phyloP scores from a whole-genome alignment of 2,113 vertebrate species.

The Clupea harengus region DNA sequence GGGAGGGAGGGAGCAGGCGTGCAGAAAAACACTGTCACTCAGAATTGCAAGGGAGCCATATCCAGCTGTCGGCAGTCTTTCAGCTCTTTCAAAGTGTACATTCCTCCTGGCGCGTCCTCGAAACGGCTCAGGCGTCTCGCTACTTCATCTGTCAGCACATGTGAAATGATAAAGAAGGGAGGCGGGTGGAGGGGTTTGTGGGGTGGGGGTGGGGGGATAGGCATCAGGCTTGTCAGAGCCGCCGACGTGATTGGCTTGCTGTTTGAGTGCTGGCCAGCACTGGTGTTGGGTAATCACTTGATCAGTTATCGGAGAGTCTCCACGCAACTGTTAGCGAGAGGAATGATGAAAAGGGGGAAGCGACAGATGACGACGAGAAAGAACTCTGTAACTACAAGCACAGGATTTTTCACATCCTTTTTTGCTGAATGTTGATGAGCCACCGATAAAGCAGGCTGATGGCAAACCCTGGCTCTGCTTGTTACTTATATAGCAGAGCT shows the following conservation, averaged over 20 bases:
- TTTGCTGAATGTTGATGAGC: neutral
- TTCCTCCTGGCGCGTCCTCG: conserved; percentile 43
- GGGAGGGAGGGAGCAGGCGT: conserved; percentile 36
- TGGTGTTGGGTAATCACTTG: conserved; percentile 1
- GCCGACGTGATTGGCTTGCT: conserved; percentile 1
- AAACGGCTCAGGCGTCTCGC: conserved; percentile 38
- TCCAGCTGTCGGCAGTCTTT: conserved; percentile 51
- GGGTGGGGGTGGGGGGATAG: neutral
- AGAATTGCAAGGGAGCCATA: conserved; percentile 47
- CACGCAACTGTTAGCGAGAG: neutral
- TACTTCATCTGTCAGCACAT: conserved; percentile 30
- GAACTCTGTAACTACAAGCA: neutral
- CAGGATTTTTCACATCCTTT: neutral
- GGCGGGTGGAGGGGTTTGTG: neutral
- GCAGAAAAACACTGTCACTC: conserved; percentile 42
- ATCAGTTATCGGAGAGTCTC: conserved; percentile 10
- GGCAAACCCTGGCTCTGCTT: neutral
- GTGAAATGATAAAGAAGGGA: conserved; percentile 36
- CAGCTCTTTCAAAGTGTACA: conserved; percentile 44
- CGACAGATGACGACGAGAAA: neutral
- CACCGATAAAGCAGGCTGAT: neutral
- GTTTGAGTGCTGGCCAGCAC: conserved; percentile 44
- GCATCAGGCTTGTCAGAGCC: neutral
- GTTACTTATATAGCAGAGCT: neutral
- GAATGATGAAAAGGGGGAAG: neutral